These are phyloP conservation scores for Nesospiza acunhae DNA, from an alignment of 2,113 vertebrate species.

Conservation along the genomic window DNA sequence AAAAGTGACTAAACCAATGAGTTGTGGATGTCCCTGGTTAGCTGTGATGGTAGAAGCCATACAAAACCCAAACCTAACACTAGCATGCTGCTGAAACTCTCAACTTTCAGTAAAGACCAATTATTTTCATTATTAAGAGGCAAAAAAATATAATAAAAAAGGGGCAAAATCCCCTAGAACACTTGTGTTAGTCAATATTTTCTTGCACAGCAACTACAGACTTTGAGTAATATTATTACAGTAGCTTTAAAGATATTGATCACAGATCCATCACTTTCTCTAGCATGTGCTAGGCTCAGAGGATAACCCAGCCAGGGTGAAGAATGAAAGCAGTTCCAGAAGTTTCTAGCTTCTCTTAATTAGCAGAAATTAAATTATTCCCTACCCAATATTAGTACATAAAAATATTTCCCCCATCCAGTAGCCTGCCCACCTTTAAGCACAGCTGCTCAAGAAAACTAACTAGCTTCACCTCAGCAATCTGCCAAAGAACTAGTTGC, in stretches of 20 bases:
- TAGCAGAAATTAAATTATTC: background rate
- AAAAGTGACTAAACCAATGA: background rate
- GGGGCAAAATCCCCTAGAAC: fast-evolving
- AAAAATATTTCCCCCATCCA: background rate
- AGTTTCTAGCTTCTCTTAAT: background rate
- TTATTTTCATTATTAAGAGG: background rate
- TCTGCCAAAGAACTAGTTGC: background rate
- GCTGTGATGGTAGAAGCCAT: background rate
- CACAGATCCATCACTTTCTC: background rate
- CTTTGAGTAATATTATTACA: background rate
- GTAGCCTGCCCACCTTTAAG: background rate
- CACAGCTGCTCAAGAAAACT: background rate
- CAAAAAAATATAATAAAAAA: background rate
- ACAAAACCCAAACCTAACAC: background rate
- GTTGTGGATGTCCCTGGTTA: background rate
- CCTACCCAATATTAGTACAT: background rate
- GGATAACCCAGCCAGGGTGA: background rate
- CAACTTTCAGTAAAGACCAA: background rate
- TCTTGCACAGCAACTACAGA: background rate
- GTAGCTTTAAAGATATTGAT: background rate
- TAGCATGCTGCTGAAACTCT: background rate
- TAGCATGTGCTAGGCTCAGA: background rate
- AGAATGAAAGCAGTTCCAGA: background rate
- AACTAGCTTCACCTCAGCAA: background rate
- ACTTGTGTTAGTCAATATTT: background rate